These are phyloP conservation scores for Periparus ater DNA, from an alignment of 2,797 vertebrate genomes.

Conservation along the genomic window DNA sequence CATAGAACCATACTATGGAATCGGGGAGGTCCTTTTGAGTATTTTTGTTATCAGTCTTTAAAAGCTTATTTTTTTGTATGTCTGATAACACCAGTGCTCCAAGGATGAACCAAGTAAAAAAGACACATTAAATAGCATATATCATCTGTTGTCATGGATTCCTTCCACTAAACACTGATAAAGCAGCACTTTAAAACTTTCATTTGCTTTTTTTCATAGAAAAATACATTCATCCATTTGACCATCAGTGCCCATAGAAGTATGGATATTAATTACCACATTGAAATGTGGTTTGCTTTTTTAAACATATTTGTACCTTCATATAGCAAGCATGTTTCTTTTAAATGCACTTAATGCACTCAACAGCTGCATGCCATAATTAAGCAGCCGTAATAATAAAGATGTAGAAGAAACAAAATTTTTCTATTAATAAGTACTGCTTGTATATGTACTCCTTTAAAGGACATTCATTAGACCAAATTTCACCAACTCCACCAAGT, in stretches of 20 bases:
- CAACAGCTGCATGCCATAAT: not conserved
- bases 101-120: not conserved
- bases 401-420: not conserved
- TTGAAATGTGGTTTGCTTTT: not conserved
- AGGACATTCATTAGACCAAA: not conserved
- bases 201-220: accelerated
- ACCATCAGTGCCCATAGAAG: not conserved
- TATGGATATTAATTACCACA: not conserved
- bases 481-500: accelerated
- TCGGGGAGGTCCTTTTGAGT: not conserved
- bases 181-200: not conserved
- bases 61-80: not conserved
- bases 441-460: not conserved
- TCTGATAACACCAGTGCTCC: not conserved
- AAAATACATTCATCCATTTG: not conserved
- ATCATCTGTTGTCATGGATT: not conserved
- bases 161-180: not conserved
- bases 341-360: not conserved
- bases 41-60: not conserved
- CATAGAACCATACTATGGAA: not conserved
- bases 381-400: not conserved
- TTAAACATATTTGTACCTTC: not conserved
- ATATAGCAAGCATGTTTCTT: not conserved
- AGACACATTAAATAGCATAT: not conserved
- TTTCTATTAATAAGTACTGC: not conserved